Conservation (phyloP, 2,888 invertebrate species). For the Drosophila flavopinicola region DNA sequence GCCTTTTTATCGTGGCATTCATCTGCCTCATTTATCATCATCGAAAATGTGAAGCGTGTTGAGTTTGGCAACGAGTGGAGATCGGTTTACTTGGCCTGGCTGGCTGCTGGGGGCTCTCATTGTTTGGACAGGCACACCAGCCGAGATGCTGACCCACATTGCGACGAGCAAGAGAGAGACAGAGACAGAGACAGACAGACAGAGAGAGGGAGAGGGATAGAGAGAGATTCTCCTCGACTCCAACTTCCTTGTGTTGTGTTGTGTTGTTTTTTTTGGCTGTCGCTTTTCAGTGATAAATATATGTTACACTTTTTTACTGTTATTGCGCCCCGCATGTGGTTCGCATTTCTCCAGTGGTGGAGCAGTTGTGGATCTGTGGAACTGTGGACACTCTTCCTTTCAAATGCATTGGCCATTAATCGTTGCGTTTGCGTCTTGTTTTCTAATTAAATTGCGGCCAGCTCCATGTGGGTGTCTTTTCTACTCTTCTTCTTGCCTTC, state of each 20-base stretch:
- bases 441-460: constrained; percentile 78
- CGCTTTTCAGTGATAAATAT: constrained; percentile 77
- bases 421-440: constrained; percentile 66
- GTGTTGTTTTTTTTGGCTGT: constrained; percentile 53
- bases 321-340: constrained; percentile 76
- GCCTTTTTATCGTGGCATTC: constrained; percentile 72
- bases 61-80: constrained; percentile 49
- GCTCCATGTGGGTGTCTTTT: constrained; percentile 67
- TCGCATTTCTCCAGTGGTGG: constrained; percentile 69
- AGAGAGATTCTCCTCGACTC: constrained; percentile 11
- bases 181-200: constrained; percentile 4
- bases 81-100: constrained; percentile 17
- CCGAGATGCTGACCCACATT: constrained; percentile 61
- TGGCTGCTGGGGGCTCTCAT: constrained; percentile 50
- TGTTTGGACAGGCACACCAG: constrained; percentile 61
- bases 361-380: constrained; percentile 17
- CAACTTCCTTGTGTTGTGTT: constrained; percentile 51
- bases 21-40: constrained; percentile 75
- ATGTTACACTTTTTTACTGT: constrained; percentile 79
- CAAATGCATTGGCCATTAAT: constrained; percentile 75
- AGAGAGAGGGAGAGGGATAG: constrained; percentile 1
- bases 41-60: constrained; percentile 78
- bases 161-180: constrained; percentile 5
- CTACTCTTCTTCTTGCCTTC: too few relatives aligned
- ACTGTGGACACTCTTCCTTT: constrained; percentile 78